phyloP scores from a whole-genome alignment of 2,888 invertebrate species.

The Ochropacha duplaris region DNA sequence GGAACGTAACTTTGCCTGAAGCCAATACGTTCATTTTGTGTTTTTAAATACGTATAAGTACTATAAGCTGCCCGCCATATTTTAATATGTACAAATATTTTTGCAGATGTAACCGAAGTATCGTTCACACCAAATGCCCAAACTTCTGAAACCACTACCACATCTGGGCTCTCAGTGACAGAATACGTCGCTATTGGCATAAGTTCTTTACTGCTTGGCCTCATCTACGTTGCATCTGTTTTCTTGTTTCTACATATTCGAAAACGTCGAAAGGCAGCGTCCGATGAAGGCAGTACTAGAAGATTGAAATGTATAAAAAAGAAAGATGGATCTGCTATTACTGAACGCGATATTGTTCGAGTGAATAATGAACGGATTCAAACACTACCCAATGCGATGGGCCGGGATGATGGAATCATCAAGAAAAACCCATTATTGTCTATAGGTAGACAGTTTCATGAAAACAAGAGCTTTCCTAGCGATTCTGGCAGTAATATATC shows the following conservation, averaged over 20 bases:
- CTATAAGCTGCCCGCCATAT: neutral
- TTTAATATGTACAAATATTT: neutral
- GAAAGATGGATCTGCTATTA: slow-evolving; percentile 67
- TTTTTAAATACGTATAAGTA: no score
- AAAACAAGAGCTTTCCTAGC: slow-evolving; percentile 47
- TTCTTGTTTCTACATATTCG: slow-evolving; percentile 91
- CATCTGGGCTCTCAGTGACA: slow-evolving; percentile 86
- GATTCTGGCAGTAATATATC: slow-evolving; percentile 85
- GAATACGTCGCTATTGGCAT: slow-evolving; percentile 93
- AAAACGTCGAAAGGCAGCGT: slow-evolving; percentile 82
- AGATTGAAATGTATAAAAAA: slow-evolving; percentile 63
- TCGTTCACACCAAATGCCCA: slow-evolving; percentile 87
- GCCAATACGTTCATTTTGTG: neutral
- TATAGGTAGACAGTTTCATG: slow-evolving; percentile 85
- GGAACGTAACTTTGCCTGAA: no score
- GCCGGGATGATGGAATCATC: slow-evolving; percentile 87
- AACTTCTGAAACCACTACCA: slow-evolving; percentile 76
- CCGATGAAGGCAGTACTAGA: slow-evolving; percentile 72
- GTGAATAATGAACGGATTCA: slow-evolving; percentile 72
- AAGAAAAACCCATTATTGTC: slow-evolving; percentile 89
- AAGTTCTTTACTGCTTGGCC: slow-evolving; percentile 91
- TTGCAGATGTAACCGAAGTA: slow-evolving; percentile 90
- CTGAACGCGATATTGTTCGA: slow-evolving; percentile 72
- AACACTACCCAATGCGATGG: slow-evolving; percentile 66
- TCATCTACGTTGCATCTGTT: slow-evolving; percentile 93